These are phyloP conservation scores for Drosophila serrata DNA, from an alignment of 1,140 invertebrate genomes.

Conservation along the genomic window DNA sequence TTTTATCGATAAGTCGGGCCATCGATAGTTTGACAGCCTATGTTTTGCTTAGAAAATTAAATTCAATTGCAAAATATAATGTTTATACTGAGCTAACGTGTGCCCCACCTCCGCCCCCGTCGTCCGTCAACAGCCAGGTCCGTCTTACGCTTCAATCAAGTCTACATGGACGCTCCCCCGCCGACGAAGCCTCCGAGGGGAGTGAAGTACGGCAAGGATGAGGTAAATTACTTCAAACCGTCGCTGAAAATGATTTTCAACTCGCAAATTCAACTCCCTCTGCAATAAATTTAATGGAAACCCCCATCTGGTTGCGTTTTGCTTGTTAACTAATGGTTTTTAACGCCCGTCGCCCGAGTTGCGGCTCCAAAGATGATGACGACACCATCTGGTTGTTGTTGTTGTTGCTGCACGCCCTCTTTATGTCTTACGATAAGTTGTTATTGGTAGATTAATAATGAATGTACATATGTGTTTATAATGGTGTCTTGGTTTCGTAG, in stretches of 20 bases:
- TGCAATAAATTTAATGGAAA: conserved; percentile 20
- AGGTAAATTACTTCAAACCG: conserved; percentile 86
- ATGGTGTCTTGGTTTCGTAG: conserved; percentile 29
- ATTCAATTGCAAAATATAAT: conserved; percentile 22
- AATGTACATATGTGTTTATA: not conserved
- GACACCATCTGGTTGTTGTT: conserved; percentile 48
- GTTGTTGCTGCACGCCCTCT: conserved; percentile 61
- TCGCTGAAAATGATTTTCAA: conserved; percentile 24
- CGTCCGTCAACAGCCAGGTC: conserved; percentile 11
- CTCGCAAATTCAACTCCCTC: not conserved
- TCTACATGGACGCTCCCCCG: conserved; percentile 85
- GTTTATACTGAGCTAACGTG: conserved; percentile 44
- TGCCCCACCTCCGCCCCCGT: conserved; percentile 14
- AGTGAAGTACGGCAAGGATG: conserved; percentile 93
- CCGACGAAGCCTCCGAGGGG: conserved; percentile 93
- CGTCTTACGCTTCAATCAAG: conserved; percentile 32
- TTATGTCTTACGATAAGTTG: conserved; percentile 38
- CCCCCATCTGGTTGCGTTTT: conserved; percentile 4
- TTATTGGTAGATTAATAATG: conserved; percentile 29
- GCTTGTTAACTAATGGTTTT: not conserved
- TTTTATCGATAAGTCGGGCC: not conserved
- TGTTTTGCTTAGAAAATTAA: conserved; percentile 18
- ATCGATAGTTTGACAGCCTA: conserved; percentile 32
- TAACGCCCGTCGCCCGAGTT: not conserved
- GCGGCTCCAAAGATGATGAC: conserved; percentile 51